Conservation (phyloP, 2,888 invertebrate genomes). For the Oligia latruncula region DNA sequence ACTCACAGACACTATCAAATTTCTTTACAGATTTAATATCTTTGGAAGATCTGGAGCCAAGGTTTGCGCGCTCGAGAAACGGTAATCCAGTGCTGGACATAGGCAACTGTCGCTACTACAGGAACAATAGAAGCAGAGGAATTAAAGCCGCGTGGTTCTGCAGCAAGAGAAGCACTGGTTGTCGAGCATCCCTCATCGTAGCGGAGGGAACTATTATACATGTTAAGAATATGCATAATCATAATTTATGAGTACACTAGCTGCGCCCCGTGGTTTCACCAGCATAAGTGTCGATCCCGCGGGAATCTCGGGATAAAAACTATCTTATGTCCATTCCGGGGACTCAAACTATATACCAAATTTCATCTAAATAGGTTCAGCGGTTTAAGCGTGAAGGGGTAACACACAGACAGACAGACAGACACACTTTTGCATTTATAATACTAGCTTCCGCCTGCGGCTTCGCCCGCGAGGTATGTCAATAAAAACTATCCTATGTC, state of each 20-base stretch:
- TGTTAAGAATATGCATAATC: conserved; percentile 64
- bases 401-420: too few relatives aligned
- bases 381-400: too few relatives aligned
- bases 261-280: too few relatives aligned
- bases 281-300: too few relatives aligned
- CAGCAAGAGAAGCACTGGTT: conserved; percentile 57
- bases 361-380: too few relatives aligned
- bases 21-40: conserved; percentile 27
- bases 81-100: conserved; percentile 55
- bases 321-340: too few relatives aligned
- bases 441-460: too few relatives aligned
- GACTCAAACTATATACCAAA: too few relatives aligned
- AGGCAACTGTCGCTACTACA: conserved; percentile 58
- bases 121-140: conserved; percentile 59
- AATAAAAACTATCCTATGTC: too few relatives aligned
- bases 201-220: conserved; percentile 63
- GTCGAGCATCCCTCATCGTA: conserved; percentile 69
- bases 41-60: conserved; percentile 17
- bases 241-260: conserved; percentile 41
- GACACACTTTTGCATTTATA: too few relatives aligned
- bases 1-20: not conserved
- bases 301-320: too few relatives aligned
- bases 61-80: conserved; percentile 24
- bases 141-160: conserved; percentile 61
- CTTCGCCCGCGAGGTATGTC: too few relatives aligned